Evolutionary conservation across 2,113 vertebrate genomes (phyloP).

Genomic region (Poeciliopsis retropinna): DNA sequence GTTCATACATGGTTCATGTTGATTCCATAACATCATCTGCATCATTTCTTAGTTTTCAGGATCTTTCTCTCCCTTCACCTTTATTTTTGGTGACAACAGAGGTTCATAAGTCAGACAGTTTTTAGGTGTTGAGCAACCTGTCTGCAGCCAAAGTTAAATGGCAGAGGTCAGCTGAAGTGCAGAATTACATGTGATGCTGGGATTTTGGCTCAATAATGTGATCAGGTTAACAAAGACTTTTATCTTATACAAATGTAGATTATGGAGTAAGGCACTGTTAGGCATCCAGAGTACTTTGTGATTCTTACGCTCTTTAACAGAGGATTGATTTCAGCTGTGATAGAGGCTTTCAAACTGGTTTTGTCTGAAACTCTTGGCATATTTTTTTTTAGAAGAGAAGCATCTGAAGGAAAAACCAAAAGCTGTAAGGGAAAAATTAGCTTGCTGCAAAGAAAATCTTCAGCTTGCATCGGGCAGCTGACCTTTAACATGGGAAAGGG

Average conservation of each 20-base stretch:
- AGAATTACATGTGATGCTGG: no score
- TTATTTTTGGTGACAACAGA: no score
- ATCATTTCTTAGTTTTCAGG: no score
- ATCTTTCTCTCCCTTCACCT: no score
- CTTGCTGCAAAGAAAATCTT: background rate
- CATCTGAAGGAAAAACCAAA: background rate
- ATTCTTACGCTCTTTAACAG: background rate
- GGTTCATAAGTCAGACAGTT: no score
- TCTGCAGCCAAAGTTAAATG: no score
- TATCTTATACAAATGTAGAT: background rate
- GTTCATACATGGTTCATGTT: no score
- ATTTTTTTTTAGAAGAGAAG: background rate
- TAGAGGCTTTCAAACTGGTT: background rate
- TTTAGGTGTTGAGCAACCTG: no score
- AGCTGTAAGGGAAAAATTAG: background rate
- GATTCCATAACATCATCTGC: no score
- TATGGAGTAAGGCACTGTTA: background rate
- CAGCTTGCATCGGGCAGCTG: background rate
- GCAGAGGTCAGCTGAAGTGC: no score
- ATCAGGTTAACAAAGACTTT: background rate
- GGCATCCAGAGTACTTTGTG: background rate
- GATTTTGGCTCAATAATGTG: no score
- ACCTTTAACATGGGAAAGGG: constrained; percentile 57
- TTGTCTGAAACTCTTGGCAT: no score
- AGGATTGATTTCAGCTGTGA: background rate